A percentile compares a stretch with the other conserved stretches of the same genome.
Conservation (phyloP, 2,797 vertebrate genomes). For the Phataginus tricuspis region DNA sequence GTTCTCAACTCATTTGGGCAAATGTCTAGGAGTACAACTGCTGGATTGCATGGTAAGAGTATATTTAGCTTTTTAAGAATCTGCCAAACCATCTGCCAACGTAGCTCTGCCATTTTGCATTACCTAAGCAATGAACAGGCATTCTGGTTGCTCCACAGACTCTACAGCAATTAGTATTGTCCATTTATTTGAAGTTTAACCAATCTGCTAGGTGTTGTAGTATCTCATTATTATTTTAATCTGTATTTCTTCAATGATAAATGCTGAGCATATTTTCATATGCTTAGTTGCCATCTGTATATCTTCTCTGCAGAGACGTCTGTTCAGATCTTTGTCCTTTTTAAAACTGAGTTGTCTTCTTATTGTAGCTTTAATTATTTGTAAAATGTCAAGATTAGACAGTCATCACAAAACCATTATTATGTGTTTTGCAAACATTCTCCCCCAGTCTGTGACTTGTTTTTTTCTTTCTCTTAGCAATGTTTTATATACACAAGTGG, state of each 20-base stretch:
- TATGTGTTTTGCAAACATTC: neutral
- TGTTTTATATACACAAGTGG: neutral
- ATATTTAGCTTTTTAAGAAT: neutral
- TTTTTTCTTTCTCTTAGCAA: neutral
- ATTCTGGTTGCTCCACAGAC: neutral
- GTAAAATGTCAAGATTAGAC: neutral
- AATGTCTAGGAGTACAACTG: neutral
- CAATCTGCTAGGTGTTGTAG: neutral
- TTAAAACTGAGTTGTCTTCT: neutral
- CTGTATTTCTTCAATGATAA: neutral
- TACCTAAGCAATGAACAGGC: neutral
- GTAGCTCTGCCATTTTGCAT: neutral
- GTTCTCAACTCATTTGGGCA: neutral
- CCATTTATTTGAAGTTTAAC: neutral
- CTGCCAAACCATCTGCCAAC: neutral
- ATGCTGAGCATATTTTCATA: neutral
- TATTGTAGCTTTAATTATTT: constrained; percentile 3
- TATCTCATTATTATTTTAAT: neutral
- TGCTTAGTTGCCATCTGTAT: neutral
- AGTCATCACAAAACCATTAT: neutral
- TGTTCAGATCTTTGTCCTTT: neutral
- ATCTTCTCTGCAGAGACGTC: neutral
- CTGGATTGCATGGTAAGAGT: neutral
- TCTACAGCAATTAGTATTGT: neutral
- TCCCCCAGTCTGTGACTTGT: neutral